Base-by-base conservation (phyloP, 2,888 invertebrate species). In the Eurytoma adleriae region DNA sequence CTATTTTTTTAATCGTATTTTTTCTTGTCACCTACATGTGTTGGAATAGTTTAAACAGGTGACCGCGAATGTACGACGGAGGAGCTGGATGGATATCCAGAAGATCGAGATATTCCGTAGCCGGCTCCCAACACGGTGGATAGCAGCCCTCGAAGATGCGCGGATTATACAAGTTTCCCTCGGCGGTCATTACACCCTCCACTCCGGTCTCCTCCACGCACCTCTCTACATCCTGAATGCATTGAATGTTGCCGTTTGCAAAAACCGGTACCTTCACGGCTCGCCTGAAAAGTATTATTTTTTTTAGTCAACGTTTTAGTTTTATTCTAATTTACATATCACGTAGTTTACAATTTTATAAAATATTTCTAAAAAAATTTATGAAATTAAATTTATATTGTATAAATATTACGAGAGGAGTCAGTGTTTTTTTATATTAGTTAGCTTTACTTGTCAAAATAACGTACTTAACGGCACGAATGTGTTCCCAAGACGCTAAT, bases 121-220 rank as follows among this genome's bases (percentile, higher is more conserved):
- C 97, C 87, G 98, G 95, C 86, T 96, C 94, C 98, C 98, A 99
- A 40, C 95, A 93, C 0, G 96, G 94, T n/a, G 96, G 96, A 88
- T 94, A 93, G 54, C 91, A 87, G 85, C 96, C 95, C 86, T 94
- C 93, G 91, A 98, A 99, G 82, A 99, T 91, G 13, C 95, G 96
- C n/a, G 99, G 99, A 91, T 99, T 99, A 89, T 98, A 97, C n/a
- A 99, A 93, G 91, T 97, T 97, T 0, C 99, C 99, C 92, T 99
- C 99, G 83, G 96, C 96, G 87, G 95, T 94, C 98, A 97, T 97
- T 0, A 97, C 96, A 59, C 96, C 97, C 88, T 95, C 92, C 3
- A 95, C 98, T 48, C 95, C 95, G 0, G 99, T 99, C 86, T 94
- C 95, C 77, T 94, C 92, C 71, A 99, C 91, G 90, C 99, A 99